These are phyloP conservation scores for Parazoanthus darwini DNA, from an alignment of 92 coral and sea anemone species.

Conservation along the genomic window DNA sequence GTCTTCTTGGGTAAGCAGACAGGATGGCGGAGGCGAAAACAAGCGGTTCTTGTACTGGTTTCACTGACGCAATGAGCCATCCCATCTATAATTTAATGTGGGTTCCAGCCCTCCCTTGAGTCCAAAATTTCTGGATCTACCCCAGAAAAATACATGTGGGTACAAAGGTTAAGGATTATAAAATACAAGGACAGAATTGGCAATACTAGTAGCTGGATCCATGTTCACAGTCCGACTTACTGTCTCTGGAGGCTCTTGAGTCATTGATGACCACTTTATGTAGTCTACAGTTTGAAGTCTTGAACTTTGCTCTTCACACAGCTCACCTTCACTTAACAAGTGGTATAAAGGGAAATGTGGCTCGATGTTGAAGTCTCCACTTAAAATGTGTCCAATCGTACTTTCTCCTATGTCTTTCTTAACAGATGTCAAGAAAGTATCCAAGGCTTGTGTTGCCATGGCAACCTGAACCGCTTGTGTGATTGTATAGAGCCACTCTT, in stretches of 20 bases:
- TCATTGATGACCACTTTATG: conserved; percentile 35
- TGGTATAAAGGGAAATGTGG: conserved; percentile 76
- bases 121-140: too few relatives aligned
- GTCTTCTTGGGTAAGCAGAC: too few relatives aligned
- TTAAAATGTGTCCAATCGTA: conserved; percentile 50
- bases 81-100: too few relatives aligned
- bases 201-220: too few relatives aligned
- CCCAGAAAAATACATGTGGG: too few relatives aligned
- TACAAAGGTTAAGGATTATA: too few relatives aligned
- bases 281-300: conserved; percentile 60
- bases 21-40: too few relatives aligned
- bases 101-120: too few relatives aligned
- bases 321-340: conserved; percentile 56
- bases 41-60: too few relatives aligned
- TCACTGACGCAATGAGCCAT: too few relatives aligned
- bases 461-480: conserved; percentile 64
- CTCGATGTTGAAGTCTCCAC: conserved; percentile 85
- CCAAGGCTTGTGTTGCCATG: conserved; percentile 60
- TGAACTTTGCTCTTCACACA: conserved; percentile 40
- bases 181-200: too few relatives aligned
- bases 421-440: conserved; percentile 42
- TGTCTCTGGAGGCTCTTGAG: conserved; percentile 12
- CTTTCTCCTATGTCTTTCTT: conserved; percentile 24
- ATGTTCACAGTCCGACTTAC: background rate
- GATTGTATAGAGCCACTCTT: conserved; percentile 49